Conservation (phyloP, 2,113 vertebrate species). For the Lophochroa leadbeateri region DNA sequence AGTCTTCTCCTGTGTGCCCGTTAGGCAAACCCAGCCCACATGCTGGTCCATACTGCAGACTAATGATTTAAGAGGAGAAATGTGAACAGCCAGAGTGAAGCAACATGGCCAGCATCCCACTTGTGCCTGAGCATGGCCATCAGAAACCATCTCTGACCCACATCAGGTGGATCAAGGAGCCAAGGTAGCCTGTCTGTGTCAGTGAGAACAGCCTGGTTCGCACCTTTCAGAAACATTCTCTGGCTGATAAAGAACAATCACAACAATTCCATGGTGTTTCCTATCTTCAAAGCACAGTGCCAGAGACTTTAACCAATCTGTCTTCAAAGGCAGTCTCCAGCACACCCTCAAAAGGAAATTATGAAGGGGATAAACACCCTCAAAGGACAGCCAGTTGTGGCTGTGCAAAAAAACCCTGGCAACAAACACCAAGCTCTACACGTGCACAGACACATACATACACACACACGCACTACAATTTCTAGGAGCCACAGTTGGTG, state of each 20-base stretch:
- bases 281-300: not conserved
- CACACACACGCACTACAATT: not conserved
- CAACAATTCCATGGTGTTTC: not conserved
- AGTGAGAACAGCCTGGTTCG: not conserved
- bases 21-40: not conserved
- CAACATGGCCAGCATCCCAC: not conserved
- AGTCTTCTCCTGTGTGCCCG: too few relatives aligned
- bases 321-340: not conserved
- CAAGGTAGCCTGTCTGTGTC: accelerated
- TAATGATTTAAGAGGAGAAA: not conserved
- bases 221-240: not conserved
- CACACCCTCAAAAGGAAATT: not conserved
- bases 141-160: not conserved
- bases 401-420: not conserved
- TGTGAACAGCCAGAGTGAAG: not conserved
- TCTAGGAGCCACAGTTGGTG: not conserved
- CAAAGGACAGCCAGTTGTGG: not conserved
- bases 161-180: not conserved
- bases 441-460: not conserved
- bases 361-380: not conserved
- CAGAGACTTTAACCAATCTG: not conserved
- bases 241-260: not conserved
- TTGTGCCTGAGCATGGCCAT: accelerated
- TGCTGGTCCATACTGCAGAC: not conserved
- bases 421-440: not conserved